phyloP scores from a whole-genome alignment of 2,113 vertebrate genomes.

The Siniperca knerii region DNA sequence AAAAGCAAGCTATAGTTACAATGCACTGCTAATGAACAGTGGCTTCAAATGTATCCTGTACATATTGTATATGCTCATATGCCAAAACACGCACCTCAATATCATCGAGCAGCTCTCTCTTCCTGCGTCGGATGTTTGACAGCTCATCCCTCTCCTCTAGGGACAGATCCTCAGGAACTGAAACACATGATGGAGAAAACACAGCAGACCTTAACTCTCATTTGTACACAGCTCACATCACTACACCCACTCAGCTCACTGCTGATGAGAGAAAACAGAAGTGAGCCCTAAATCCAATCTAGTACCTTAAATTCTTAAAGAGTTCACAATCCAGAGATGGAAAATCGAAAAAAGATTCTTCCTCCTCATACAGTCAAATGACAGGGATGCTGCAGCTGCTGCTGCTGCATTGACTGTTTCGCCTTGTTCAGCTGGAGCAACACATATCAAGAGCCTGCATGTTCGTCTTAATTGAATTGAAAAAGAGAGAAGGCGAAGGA shows the following conservation, averaged over 20 bases:
- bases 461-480: conserved; percentile 71
- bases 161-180: conserved; percentile 97
- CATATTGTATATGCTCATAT: neutral
- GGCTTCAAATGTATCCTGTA: neutral
- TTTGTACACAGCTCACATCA: conserved; percentile 1
- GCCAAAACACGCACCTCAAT: conserved; percentile 87
- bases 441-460: conserved; percentile 42
- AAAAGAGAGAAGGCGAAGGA: conserved; percentile 40
- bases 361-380: neutral
- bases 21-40: neutral
- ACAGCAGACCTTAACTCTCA: conserved; percentile 24
- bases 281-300: neutral
- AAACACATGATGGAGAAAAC: conserved; percentile 60
- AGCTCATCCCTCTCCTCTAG: conserved; percentile 94
- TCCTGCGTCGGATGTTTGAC: conserved; percentile 94
- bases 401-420: conserved; percentile 11
- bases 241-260: neutral
- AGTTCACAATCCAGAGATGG: conserved; percentile 1
- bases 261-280: conserved; percentile 8
- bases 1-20: neutral
- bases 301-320: neutral
- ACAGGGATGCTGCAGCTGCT: conserved; percentile 32
- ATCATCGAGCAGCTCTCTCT: conserved; percentile 96
- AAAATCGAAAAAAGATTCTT: conserved; percentile 13
- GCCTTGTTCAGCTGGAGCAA: conserved; percentile 30